These are phyloP conservation scores for Andrena bucephala DNA, from an alignment of 2,888 invertebrate species.

Conservation along the genomic window DNA sequence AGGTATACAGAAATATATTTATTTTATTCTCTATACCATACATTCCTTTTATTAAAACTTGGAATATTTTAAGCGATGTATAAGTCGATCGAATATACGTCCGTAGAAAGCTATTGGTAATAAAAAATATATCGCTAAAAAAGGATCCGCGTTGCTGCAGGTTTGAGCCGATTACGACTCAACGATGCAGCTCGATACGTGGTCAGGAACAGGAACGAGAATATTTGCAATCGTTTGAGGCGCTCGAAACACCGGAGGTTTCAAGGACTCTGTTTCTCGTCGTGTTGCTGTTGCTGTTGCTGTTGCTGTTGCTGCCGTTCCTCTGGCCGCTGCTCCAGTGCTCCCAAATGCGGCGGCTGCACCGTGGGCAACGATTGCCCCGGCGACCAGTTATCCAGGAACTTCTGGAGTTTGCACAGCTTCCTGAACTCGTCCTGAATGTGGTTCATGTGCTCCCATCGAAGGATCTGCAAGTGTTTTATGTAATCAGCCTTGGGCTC, in stretches of 20 bases:
- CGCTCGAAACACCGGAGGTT: not conserved
- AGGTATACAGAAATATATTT: conserved; percentile 53
- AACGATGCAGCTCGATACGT: not conserved
- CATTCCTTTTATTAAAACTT: conserved; percentile 1
- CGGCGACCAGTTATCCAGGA: conserved; percentile 82
- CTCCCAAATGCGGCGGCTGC: conserved; percentile 9
- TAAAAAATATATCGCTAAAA: conserved; percentile 2
- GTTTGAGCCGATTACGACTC: not conserved
- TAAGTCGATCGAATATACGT: not conserved
- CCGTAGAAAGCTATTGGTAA: not conserved
- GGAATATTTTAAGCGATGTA: not conserved
- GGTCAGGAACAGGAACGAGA: not conserved
- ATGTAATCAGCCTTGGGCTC: conserved; percentile 79
- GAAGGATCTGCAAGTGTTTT: conserved; percentile 84
- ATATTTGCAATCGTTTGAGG: not conserved
- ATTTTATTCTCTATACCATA: conserved; percentile 45
- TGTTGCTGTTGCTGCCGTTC: conserved; percentile 41
- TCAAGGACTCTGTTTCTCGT: conserved; percentile 43
- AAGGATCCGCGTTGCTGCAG: not conserved
- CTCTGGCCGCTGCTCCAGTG: conserved; percentile 29
- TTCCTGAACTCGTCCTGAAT: conserved; percentile 85
- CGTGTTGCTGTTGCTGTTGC: conserved; percentile 35
- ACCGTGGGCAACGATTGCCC: conserved; percentile 52
- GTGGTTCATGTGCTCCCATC: conserved; percentile 85
- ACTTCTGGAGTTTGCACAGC: conserved; percentile 84